A percentile compares a stretch with the other conserved stretches of the same genome.
Evolutionary conservation across 2,888 invertebrate species (phyloP).

Genomic region (Actias luna): DNA sequence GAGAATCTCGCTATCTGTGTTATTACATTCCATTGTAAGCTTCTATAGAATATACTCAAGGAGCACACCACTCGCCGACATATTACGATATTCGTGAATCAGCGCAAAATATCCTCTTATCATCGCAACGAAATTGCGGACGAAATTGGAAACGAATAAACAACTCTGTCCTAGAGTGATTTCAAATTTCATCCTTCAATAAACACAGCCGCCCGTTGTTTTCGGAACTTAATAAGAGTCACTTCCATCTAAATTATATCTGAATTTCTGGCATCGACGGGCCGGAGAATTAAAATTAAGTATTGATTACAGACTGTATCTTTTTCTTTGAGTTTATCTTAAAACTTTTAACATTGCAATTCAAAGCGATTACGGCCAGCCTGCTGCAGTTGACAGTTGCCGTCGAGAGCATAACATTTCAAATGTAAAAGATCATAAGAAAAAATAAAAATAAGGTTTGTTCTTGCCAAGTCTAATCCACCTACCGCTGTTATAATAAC

Average conservation of each 20-base stretch:
- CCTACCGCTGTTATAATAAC: no score
- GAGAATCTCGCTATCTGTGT: conserved; percentile 57
- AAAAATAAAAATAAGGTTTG: no score
- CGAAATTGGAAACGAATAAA: conserved; percentile 48
- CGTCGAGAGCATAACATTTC: no score
- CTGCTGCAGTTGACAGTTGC: neutral
- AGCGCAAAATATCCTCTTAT: conserved; percentile 42
- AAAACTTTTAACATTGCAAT: neutral
- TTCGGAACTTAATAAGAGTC: conserved; percentile 42
- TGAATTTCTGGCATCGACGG: conserved; percentile 28
- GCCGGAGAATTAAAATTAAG: conserved; percentile 24
- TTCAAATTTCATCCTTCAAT: conserved; percentile 34
- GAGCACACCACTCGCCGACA: conserved; percentile 39
- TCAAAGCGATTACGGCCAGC: neutral
- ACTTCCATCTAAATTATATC: conserved; percentile 33
- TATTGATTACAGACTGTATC: conserved; percentile 12
- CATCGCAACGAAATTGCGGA: conserved; percentile 36
- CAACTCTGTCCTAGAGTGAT: conserved; percentile 25
- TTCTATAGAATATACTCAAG: conserved; percentile 41
- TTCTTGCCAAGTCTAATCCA: no score
- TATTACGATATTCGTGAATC: conserved; percentile 56
- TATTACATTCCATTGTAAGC: conserved; percentile 62
- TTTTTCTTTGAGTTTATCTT: conserved; percentile 8
- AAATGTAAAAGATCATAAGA: no score
- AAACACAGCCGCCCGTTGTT: conserved; percentile 34